Conservation (phyloP, 2,113 vertebrate genomes). For the Thunnus thynnus region DNA sequence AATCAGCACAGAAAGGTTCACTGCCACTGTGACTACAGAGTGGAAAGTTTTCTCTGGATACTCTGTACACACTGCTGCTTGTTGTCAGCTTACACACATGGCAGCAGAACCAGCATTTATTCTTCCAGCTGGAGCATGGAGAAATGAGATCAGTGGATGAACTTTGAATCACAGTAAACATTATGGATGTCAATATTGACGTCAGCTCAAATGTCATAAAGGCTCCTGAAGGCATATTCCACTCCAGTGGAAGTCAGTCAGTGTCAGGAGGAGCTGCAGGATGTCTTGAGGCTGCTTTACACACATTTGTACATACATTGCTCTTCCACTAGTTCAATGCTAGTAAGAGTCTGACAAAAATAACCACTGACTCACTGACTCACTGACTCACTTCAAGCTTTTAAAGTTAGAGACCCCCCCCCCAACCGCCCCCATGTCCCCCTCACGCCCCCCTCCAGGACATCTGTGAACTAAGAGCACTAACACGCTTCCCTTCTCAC, state of each 20-base stretch:
- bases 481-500: too few species aligned
- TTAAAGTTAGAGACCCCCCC: too few species aligned
- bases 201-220: constrained; percentile 41
- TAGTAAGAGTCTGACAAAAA: too few species aligned
- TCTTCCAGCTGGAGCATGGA: constrained; percentile 22
- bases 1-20: neutral
- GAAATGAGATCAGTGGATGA: constrained; percentile 5
- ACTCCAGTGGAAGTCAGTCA: neutral
- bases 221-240: constrained; percentile 8
- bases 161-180: constrained; percentile 65
- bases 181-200: constrained; percentile 70
- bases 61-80: constrained; percentile 12
- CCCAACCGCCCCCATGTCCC: too few species aligned
- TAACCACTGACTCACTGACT: too few species aligned
- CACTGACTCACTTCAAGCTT: too few species aligned
- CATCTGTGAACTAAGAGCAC: too few species aligned
- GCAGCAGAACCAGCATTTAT: constrained; percentile 55
- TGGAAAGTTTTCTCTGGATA: constrained; percentile 43
- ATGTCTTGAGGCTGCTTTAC: neutral
- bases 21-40: neutral
- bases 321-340: neutral
- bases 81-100: constrained; percentile 56
- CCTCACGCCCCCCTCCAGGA: too few species aligned
- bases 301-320: neutral
- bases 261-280: neutral